Base-by-base conservation (phyloP, 2,797 vertebrate species). In the Enteromius trimaculatus region DNA sequence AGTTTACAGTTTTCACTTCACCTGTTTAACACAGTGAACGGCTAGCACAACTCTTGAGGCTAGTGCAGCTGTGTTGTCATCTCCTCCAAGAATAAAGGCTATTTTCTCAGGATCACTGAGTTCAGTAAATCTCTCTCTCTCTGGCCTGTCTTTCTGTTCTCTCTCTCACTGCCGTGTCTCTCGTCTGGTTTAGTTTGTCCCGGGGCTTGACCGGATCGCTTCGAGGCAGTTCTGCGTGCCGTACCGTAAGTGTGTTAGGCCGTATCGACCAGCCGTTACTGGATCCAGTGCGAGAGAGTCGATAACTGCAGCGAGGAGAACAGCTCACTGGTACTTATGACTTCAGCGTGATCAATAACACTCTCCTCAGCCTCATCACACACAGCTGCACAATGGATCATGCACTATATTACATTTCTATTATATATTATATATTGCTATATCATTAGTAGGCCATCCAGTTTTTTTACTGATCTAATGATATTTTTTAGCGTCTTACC, bases 321-420 rank as follows among this genome's bases (percentile, higher is more conserved):
- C 93, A 96, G 94, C 94, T 94, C 92, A 95, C 92, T 92, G 93
- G 93, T 95, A 94, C 92, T 95, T 94, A 91, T 92, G 92, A 92
- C 94, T 96, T 93, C 94, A 94, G 94, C 90, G 93, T 95, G 95
- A 95, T 96, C 95, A 93, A 95, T 96, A 95, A 87, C 90, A 82
- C 83, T 85, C 84, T 84, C 82, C 23, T 23, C 66, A 53, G 84
- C 88, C 91, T 88, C 58, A 71, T 37, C 69, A 62, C 29, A 68
- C 55, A 80, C 79, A 77, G 26, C 37, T 66, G 23, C 39, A 55
- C 47, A 5, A 23, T 64, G 17, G 17, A 77, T 47, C 37, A 76
- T 4, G 31, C 76, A 62, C 44, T 64, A 31, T 31, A 77, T 64
- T 19, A 62, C 10, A 13, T 37, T 74, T 34, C 17, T 19, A 74